Evolutionary conservation across 2,113 vertebrate genomes (phyloP), one percentile per base, ranked within the genome.

Genomic region (Platichthys flesus): DNA sequence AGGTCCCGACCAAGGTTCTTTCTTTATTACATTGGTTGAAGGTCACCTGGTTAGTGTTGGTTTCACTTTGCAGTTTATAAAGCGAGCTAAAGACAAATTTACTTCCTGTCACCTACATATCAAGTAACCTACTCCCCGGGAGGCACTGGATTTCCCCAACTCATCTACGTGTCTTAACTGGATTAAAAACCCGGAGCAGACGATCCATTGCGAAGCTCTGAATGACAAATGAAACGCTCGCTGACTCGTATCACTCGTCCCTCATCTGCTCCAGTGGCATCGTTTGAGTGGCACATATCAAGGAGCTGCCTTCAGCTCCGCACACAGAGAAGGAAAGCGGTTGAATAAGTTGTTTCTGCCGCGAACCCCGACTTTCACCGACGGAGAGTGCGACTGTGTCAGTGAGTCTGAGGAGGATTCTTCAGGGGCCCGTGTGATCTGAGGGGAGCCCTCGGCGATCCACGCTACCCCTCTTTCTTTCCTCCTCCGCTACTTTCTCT

Each of bases 391-490:
- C 63, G 71, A 76, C 69, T 31, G 78, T 21, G 67, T 74, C 76
- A 10, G 37, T 74, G 56, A 62, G 61, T 58, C 64, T 40, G 79
- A 62, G 49, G n/a, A 63, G 23, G 78, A 66, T 67, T 79, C 63
- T 81, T 76, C 14, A 58, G 47, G 61, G 51, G 49, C 24, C 51
- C 18, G 47, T 77, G 78, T 78, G 68, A 81, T 83, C 37, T 79
- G 67, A 85, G 75, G 26, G 37, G 70, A 76, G 66, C 62, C 76
- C 71, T 79, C 54, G 78, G 75, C 59, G 51, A 78, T 70, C 75
- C 64, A 13, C 26, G 64, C 72, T 56, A 51, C 40, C 56, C 54
- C 10, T 47, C 58, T 66, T 28, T 35, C n/a, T 24, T 61, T 61
- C 40, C 20, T 45, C 76, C 58, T 18, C 71, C 56, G 0, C 16